Evolutionary conservation across 2,113 vertebrate species (phyloP).

Genomic region (Pyrgilauda ruficollis): DNA sequence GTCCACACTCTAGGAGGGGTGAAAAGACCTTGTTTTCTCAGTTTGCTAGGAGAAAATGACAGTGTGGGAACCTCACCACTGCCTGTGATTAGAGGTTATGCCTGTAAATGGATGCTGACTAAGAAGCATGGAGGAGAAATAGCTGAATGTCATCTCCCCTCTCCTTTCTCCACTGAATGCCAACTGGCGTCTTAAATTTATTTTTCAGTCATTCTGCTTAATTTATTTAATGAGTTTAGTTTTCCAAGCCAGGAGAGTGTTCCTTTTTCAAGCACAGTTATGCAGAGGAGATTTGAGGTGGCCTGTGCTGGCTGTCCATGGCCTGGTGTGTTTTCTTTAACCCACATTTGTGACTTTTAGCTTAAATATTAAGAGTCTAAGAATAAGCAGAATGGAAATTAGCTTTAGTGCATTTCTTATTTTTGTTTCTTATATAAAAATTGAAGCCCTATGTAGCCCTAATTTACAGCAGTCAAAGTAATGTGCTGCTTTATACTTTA

Average conservation of each 20-base stretch:
- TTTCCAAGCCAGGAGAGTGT: not conserved
- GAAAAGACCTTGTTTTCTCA: not conserved
- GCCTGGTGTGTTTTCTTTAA: not conserved
- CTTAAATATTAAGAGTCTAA: not conserved
- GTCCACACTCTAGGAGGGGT: not conserved
- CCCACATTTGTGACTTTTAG: not conserved
- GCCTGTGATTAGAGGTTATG: not conserved
- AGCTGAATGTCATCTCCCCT: not conserved
- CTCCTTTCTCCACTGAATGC: not conserved
- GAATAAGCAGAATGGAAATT: not conserved
- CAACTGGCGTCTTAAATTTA: not conserved
- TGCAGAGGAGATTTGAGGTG: not conserved
- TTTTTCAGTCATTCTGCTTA: not conserved
- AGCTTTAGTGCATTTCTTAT: not conserved
- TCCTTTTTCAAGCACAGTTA: not conserved
- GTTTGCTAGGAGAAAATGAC: not conserved
- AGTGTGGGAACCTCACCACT: not conserved
- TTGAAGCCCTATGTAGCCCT: not conserved
- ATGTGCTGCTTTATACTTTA: not conserved
- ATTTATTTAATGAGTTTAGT: not conserved
- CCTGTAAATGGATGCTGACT: not conserved
- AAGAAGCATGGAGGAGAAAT: not conserved
- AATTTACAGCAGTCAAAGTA: not conserved
- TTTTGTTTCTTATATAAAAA: not conserved
- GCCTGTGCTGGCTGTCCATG: not conserved